Conservation (phyloP, 2,888 invertebrate species). For the Anthrax anthrax region DNA sequence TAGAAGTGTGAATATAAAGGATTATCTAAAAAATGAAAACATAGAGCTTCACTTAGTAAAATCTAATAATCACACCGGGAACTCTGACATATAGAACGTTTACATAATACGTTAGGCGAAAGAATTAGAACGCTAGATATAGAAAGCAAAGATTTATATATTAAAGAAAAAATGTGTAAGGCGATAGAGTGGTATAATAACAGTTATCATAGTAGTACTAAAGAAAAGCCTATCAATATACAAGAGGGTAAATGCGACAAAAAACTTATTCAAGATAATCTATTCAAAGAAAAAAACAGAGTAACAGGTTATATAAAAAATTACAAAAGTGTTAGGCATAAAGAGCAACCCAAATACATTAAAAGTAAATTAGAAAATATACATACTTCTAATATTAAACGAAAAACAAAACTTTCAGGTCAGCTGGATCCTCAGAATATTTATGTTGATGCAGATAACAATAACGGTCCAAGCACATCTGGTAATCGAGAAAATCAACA, state of each 20-base stretch:
- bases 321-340: background rate
- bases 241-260: background rate
- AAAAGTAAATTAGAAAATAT: background rate
- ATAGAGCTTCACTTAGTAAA: slow-evolving; percentile 13
- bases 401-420: background rate
- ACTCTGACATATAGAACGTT: slow-evolving; percentile 2
- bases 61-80: slow-evolving; percentile 10
- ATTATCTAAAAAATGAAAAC: slow-evolving; percentile 9
- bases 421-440: background rate
- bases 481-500: background rate
- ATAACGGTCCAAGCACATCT: background rate
- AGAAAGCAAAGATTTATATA: background rate
- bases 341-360: background rate
- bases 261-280: background rate
- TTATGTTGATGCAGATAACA: background rate
- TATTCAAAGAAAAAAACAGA: background rate
- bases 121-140: background rate
- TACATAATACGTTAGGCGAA: background rate
- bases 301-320: background rate
- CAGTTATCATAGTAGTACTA: slow-evolving; percentile 1
- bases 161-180: slow-evolving; percentile 5
- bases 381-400: background rate
- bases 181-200: slow-evolving; percentile 8
- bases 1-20: slow-evolving; percentile 10
- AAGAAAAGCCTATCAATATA: slow-evolving; percentile 1